Base-by-base conservation (phyloP, 2,888 invertebrate genomes). In the Caenorhabditis angaria region DNA sequence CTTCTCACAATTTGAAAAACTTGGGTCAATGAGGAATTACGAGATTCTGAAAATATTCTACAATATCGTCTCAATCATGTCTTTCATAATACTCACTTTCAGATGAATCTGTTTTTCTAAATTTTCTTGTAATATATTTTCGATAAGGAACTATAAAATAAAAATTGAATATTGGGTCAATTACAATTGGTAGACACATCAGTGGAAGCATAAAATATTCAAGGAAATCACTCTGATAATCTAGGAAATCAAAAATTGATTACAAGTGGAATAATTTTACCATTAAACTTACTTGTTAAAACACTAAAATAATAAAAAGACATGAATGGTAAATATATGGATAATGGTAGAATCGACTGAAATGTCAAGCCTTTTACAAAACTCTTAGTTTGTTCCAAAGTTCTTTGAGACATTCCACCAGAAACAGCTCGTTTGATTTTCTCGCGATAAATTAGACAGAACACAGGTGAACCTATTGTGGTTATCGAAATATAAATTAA, bases 111-210 rank as follows among this genome's bases (percentile, higher is more conserved):
- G n/a, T n/a, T n/a, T n/a, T n/a, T n/a, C n/a, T n/a, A n/a, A n/a
- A n/a, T n/a, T n/a, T n/a, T n/a, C n/a, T n/a, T n/a, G n/a, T n/a
- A n/a, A 92, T 89, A 4, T 4, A 8, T 51, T 22, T 3, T 22
- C 70, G 61, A 22, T 58, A 70, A 20, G 70, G 70, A 10, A 58
- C 56, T 18, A 70, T 61, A 28, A 65, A 70, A 22, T 41, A 60
- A 3, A 65, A 27, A 0, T 64, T 70, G 24, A 65, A 27, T 18
- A 65, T 25, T 3, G 70, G 70, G 22, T 70, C 70, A 4, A 70
- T 24, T 14, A 69, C n/a, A 0, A 60, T 56, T n/a, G 64, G 61
- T n/a, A 61, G 5, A 1, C 53, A 32, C 3, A 58, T 35, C 12
- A 32, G 27, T 4, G 64, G 12, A 28, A 47, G 47, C 53, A 61